Percentiles rank a stretch among this genome's conserved stretches.
Conservation (phyloP, 2,113 vertebrate genomes). For the Sylvilagus bachmani region DNA sequence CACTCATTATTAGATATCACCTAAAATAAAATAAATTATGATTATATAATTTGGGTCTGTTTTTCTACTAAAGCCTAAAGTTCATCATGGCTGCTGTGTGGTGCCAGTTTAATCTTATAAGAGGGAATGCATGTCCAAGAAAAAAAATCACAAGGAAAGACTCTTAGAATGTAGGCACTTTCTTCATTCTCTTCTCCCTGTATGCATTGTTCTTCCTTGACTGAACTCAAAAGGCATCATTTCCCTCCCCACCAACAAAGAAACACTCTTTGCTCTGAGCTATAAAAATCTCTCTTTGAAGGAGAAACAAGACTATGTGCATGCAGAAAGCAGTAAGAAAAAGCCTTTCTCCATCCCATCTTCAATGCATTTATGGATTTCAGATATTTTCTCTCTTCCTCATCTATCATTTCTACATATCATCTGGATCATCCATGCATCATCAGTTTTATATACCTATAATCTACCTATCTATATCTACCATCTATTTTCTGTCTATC, state of each 20-base stretch:
- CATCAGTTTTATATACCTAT: no score
- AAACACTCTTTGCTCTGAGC: neutral
- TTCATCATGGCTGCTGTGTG: neutral
- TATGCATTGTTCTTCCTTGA: neutral
- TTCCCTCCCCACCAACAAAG: neutral
- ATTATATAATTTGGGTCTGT: neutral
- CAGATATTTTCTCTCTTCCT: neutral
- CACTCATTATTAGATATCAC: neutral
- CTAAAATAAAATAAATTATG: neutral
- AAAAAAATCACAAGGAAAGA: neutral
- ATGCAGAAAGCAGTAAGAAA: neutral
- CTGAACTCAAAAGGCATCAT: neutral
- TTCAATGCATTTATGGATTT: neutral
- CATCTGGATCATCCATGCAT: no score
- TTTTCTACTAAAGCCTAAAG: neutral
- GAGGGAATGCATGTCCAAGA: neutral
- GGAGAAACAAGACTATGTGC: neutral
- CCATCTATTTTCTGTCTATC: no score
- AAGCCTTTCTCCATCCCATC: neutral
- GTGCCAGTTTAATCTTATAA: neutral
- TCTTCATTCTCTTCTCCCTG: neutral
- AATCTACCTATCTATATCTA: no score
- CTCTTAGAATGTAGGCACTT: neutral
- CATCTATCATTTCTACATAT: no score
- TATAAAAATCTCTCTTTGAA: neutral